Conservation (phyloP, 2,888 invertebrate genomes). For the Pelosia muscerda region DNA sequence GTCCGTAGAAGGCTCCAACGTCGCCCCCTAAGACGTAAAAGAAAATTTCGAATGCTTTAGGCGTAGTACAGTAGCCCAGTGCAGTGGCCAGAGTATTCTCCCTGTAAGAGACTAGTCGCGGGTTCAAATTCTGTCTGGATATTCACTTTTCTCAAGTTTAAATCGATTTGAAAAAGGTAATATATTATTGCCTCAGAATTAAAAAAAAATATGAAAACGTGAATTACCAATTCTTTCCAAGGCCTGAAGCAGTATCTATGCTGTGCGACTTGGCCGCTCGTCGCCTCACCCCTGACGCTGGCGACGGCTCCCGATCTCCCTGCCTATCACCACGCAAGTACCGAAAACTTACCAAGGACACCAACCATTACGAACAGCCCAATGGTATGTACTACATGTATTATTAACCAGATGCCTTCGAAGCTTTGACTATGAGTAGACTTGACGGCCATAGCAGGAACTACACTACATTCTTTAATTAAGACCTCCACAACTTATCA, state of each 20-base stretch:
- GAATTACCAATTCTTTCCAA: constrained; percentile 58
- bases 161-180: too few relatives aligned
- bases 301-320: constrained; percentile 85
- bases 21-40: too few relatives aligned
- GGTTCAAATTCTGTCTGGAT: too few relatives aligned
- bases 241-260: constrained; percentile 95
- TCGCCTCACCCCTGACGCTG: constrained; percentile 89
- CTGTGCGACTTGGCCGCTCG: constrained; percentile 93
- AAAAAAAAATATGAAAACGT: too few relatives aligned
- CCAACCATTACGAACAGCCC: constrained; percentile 83
- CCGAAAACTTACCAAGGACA: constrained; percentile 86
- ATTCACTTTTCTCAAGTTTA: too few relatives aligned
- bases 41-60: too few relatives aligned
- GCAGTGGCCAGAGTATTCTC: too few relatives aligned
- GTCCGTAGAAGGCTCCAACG: too few relatives aligned
- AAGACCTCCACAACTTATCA: not conserved
- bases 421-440: constrained; percentile 16
- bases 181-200: too few relatives aligned
- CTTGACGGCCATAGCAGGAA: not conserved
- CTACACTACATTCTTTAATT: not conserved
- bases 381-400: constrained; percentile 66
- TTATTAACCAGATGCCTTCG: not conserved
- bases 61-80: too few relatives aligned
- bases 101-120: too few relatives aligned
- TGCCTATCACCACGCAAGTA: constrained; percentile 88